Percentiles rank a stretch among this genome's conserved stretches.
phyloP scores from a whole-genome alignment of 2,888 invertebrate species.

The Yponomeuta sedellus region DNA sequence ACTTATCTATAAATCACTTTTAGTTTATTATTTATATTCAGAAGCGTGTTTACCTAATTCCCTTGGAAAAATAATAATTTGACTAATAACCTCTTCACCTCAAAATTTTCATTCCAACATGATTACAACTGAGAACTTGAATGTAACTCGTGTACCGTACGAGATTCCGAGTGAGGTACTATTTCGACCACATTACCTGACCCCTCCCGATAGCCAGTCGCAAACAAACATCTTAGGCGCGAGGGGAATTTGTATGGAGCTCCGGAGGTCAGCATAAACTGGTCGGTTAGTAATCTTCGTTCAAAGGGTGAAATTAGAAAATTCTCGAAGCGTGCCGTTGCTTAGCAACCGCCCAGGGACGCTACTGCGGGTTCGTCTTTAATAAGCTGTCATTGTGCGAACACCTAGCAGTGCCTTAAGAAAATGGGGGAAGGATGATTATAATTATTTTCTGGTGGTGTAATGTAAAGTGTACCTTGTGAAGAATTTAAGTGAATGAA shows the following conservation, averaged over 20 bases:
- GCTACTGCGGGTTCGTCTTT: constrained; percentile 16
- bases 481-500: no score
- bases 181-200: background rate
- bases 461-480: no score
- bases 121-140: background rate
- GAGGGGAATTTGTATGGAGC: background rate
- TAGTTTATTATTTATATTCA: no score
- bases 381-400: constrained; percentile 4
- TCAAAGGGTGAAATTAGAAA: constrained; percentile 50
- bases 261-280: background rate
- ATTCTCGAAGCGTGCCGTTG: constrained; percentile 52
- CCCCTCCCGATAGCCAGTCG: background rate
- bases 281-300: constrained; percentile 23
- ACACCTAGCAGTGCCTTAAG: background rate
- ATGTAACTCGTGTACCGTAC: background rate
- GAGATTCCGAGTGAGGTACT: background rate
- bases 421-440: no score
- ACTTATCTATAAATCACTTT: no score
- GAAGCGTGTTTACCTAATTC: no score
- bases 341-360: constrained; percentile 41
- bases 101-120: background rate
- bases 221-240: background rate
- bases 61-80: background rate
- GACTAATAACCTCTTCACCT: background rate
- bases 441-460: no score